A percentile compares a stretch with the other conserved stretches of the same genome.
phyloP scores from a whole-genome alignment of 2,113 vertebrate genomes.

The human region DNA sequence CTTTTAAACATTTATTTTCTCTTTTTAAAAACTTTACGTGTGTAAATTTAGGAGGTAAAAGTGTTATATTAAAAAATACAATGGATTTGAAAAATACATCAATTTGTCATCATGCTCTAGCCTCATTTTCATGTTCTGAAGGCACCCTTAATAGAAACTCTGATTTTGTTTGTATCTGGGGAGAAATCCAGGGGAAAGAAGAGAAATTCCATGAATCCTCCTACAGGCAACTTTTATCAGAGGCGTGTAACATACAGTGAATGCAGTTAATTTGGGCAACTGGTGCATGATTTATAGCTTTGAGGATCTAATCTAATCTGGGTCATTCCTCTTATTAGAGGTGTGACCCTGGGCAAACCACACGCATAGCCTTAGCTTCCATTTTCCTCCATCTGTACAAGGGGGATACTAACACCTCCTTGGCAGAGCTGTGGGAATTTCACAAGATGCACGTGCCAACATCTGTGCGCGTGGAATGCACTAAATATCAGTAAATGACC shows the following conservation, averaged over 20 bases:
- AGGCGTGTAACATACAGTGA: neutral
- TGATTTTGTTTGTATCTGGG: neutral
- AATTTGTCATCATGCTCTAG: neutral
- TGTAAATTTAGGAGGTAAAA: too few relatives aligned
- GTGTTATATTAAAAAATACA: neutral
- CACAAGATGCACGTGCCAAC: neutral
- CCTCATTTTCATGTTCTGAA: neutral
- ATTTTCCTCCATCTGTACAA: neutral
- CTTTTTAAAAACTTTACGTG: too few relatives aligned
- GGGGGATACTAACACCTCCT: neutral
- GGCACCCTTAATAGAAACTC: neutral
- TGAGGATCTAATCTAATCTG: neutral
- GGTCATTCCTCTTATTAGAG: neutral
- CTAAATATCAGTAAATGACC: neutral
- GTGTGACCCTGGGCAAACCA: too few relatives aligned
- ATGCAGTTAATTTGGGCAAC: neutral
- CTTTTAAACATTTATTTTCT: neutral
- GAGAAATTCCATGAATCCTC: neutral
- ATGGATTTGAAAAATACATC: neutral
- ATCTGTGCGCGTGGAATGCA: neutral
- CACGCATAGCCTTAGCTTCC: neutral
- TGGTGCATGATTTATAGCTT: neutral
- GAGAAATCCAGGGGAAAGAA: neutral
- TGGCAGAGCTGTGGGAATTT: neutral
- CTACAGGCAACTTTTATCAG: neutral